Conservation (phyloP, 2,113 vertebrate genomes). For the Rhinopomastus cyanomelas region DNA sequence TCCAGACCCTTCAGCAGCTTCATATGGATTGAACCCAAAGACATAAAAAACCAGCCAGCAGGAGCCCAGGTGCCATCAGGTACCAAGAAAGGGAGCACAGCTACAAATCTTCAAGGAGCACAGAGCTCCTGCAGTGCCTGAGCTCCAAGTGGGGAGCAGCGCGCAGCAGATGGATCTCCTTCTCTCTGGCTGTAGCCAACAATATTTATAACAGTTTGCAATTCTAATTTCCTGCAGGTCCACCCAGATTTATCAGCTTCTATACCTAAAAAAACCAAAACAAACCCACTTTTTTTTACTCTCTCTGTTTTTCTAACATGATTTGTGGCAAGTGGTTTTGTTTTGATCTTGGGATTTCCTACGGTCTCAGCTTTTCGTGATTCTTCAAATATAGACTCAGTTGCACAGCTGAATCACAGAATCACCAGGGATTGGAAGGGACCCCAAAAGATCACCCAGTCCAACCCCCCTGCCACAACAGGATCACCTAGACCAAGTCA, state of each 20-base stretch:
- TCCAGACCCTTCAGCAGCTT: too few species aligned
- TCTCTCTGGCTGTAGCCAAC: neutral
- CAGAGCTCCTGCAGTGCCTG: neutral
- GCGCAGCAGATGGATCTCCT: neutral
- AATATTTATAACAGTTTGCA: neutral
- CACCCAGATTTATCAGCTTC: neutral
- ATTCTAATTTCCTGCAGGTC: neutral
- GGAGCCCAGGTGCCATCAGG: neutral
- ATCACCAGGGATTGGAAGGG: too few species aligned
- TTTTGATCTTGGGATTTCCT: conserved; percentile 34
- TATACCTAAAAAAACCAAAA: neutral
- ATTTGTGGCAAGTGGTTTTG: conserved; percentile 31
- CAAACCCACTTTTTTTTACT: neutral
- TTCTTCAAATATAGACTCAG: conserved; percentile 7
- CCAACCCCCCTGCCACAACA: too few species aligned
- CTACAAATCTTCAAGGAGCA: fast-evolving
- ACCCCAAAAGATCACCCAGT: too few species aligned
- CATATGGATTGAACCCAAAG: neutral
- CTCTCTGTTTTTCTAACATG: neutral
- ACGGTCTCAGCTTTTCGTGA: neutral
- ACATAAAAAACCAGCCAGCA: neutral
- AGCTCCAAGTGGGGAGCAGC: neutral
- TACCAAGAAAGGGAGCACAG: neutral
- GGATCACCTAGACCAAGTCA: too few species aligned
- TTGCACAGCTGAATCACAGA: neutral